Base-by-base conservation (phyloP, 2,888 invertebrate genomes). In the Adela reaumurella region DNA sequence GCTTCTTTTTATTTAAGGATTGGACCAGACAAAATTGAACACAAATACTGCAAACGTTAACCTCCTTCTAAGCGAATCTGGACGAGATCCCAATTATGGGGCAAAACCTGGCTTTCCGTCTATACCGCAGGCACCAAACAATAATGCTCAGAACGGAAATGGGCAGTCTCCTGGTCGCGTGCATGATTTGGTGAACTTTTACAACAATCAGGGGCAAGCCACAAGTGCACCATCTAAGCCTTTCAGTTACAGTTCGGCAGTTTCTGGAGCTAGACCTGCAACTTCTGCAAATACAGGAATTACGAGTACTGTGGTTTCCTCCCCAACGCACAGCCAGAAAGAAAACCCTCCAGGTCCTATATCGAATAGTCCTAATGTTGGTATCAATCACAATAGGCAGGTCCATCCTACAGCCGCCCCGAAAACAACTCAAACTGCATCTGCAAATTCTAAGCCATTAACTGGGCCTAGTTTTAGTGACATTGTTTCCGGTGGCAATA, bases 171-270 rank as follows among this genome's bases (percentile, higher is more conserved):
- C 59, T 10, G 67, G 69, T 43, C 72, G 70, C 57, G 76, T 78
- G 2, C 70, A 74, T 56, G 77, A 74, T 52, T 60, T 78, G 14
- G 56, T 78, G 35, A 69, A 74, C 51, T 73, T 67, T 56, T 78
- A 68, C 54, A 71, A 74, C 46, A 60, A 54, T 46, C 64, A 68
- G 56, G 60, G 54, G 16, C 59, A 57, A 47, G 57, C 55, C 46
- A 60, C 60, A 52, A 60, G 54, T 49, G 55, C 54, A 19, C 60
- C 62, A 16, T 61, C 64, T 18, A 72, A 70, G 55, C 70, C 72
- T 6, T 53, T 63, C 29, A 70, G 67, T 56, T 76, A 63, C 55
- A 76, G 74, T 55, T 59, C 65, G 17, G 56, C 64, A 42, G 69
- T 70, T 14, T 54, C 67, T 17, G 73, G 72, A 17, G 56, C 63